These are phyloP conservation scores for Cordilura impudica DNA, from an alignment of 2,888 invertebrate genomes.

Conservation along the genomic window DNA sequence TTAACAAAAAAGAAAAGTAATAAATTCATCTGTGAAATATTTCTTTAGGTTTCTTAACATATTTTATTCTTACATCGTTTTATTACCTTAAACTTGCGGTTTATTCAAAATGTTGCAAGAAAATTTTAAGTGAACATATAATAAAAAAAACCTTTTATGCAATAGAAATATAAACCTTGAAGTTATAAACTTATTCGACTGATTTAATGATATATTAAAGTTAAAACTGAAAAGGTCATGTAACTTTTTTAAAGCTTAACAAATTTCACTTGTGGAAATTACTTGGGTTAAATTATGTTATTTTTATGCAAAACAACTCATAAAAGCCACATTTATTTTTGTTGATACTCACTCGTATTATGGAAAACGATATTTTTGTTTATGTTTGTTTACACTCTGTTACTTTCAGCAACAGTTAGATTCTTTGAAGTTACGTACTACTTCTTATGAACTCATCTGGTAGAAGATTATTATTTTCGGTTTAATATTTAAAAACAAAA, in stretches of 20 bases:
- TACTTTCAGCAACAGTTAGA: constrained; percentile 4
- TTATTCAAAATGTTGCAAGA: too few species aligned
- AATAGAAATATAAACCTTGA: not conserved
- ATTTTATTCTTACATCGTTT: too few species aligned
- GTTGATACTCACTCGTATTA: constrained; percentile 1
- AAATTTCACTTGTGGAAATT: not conserved
- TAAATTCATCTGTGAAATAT: too few species aligned
- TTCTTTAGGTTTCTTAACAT: too few species aligned
- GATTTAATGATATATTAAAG: not conserved
- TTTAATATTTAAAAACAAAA: not conserved
- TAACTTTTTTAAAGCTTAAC: not conserved
- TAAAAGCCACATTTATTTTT: constrained; percentile 11
- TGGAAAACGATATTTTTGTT: not conserved
- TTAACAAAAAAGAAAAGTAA: too few species aligned
- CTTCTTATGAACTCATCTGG: constrained; percentile 25
- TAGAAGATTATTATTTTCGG: constrained; percentile 14
- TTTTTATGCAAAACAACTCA: not conserved
- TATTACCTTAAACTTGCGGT: too few species aligned
- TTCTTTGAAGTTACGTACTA: constrained; percentile 22
- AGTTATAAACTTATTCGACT: not conserved
- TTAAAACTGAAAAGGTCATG: constrained; percentile 1
- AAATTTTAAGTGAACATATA: too few species aligned
- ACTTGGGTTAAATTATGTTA: not conserved
- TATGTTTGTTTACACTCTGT: not conserved
- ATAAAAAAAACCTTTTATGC: not conserved